Evolutionary conservation across 2,797 vertebrate genomes (phyloP).

Genomic region (Craterocephalus amniculus): DNA sequence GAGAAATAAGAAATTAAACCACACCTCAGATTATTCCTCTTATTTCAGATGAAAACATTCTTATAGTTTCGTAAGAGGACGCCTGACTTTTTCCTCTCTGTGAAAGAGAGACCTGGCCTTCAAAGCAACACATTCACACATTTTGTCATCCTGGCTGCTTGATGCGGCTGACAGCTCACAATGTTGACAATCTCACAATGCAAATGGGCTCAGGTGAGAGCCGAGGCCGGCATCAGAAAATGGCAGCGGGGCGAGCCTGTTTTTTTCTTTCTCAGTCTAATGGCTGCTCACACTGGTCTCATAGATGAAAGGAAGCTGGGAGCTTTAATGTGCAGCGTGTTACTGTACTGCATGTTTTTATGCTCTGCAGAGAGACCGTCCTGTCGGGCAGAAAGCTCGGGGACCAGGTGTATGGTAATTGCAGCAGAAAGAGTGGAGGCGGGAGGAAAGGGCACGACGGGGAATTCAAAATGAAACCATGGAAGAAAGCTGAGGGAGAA

Average conservation of each 20-base stretch:
- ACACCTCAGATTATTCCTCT: too few relatives aligned
- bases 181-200: slow-evolving; percentile 44
- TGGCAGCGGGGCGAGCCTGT: slow-evolving; percentile 37
- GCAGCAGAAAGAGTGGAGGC: slow-evolving; percentile 44
- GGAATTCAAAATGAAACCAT: slow-evolving; percentile 54
- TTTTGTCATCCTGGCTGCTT: slow-evolving; percentile 23
- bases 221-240: slow-evolving; percentile 52
- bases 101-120: slow-evolving; percentile 29
- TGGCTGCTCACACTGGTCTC: slow-evolving; percentile 50
- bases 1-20: slow-evolving; percentile 36
- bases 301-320: slow-evolving; percentile 64
- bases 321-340: slow-evolving; percentile 52
- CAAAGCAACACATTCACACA: slow-evolving; percentile 38
- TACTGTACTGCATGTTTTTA: slow-evolving; percentile 57
- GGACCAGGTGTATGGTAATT: slow-evolving; percentile 73
- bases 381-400: slow-evolving; percentile 63
- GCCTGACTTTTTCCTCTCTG: too few relatives aligned
- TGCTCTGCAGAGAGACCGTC: slow-evolving; percentile 51
- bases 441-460: slow-evolving; percentile 39
- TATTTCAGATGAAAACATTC: slow-evolving; percentile 49
- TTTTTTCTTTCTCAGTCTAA: slow-evolving; percentile 40
- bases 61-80: too few relatives aligned
- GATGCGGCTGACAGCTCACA: slow-evolving; percentile 38
- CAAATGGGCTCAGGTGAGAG: slow-evolving; percentile 60
- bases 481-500: slow-evolving; percentile 44